Evolutionary conservation across 2,888 invertebrate species (phyloP), one percentile per base, ranked within the genome.

Genomic region (Drosophila kuntzei): DNA sequence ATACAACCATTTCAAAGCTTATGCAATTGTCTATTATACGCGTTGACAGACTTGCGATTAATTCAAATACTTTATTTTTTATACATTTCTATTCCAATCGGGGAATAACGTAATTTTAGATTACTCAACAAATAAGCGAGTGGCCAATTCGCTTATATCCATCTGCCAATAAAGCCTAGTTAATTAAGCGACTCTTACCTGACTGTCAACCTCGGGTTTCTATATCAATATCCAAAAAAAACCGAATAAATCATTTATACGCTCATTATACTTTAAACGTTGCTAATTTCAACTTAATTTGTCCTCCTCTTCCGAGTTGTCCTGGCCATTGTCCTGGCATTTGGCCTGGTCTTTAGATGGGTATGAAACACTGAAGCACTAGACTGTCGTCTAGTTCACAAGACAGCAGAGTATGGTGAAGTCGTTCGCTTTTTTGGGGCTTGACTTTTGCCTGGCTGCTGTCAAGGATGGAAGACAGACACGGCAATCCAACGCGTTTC

Each of bases 191-290:
- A 7, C 66, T 37, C 18, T 68, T 49, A 37, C 61, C 57, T 59
- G 59, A 9, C 63, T 50, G 71, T 32, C 72, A 32, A 14, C 9
- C 32, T 34, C 12, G n/a, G n/a, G 58, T 58, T 57, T 55, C 70
- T 51, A 69, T 69, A 86, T 83, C 76, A 83, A 80, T 83, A 78
- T 68, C 44, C 50, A 43, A 54, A 77, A 54, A 75, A 76, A 75
- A 74, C 62, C 62, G 63, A 83, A 87, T 83, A 84, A 87, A 83
- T 87, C 83, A 83, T 79, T 80, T 83, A 83, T 71, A 72, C 79
- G 60, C 80, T 84, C 81, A 87, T 87, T 83, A 87, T 79, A 64
- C 71, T 84, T 83, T 83, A 83, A 87, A 80, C 68, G 70, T 20
- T 58, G 71, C 81, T 84, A 76, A 87, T 86, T 83, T 76, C 76